These are phyloP conservation scores for Cacoxenus indagator DNA, from an alignment of 2,888 invertebrate genomes.

Conservation along the genomic window DNA sequence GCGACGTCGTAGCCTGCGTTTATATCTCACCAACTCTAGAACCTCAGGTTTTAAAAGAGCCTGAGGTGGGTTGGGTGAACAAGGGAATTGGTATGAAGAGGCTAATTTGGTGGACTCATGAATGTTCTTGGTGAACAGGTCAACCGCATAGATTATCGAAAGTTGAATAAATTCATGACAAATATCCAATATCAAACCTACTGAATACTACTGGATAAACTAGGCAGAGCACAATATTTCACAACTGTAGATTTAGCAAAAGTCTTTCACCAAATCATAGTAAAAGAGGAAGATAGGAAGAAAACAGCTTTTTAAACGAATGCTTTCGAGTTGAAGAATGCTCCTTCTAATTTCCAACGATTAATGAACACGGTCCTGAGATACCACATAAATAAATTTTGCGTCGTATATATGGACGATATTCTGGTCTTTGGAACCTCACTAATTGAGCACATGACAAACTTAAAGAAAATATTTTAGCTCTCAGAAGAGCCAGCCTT, in stretches of 20 bases:
- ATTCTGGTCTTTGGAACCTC: conserved; percentile 16
- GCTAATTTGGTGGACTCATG: too few species aligned
- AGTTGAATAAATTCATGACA: conserved; percentile 19
- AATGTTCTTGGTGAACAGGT: too few species aligned
- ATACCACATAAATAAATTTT: conserved; percentile 9
- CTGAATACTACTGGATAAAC: conserved; percentile 6
- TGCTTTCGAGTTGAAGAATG: conserved; percentile 20
- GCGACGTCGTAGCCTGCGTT: too few species aligned
- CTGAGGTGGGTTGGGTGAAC: too few species aligned
- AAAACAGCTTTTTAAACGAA: conserved; percentile 19
- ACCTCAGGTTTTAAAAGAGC: too few species aligned
- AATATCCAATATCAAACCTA: conserved; percentile 18
- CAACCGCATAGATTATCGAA: too few species aligned
- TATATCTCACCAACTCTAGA: too few species aligned
- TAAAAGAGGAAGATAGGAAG: conserved; percentile 3
- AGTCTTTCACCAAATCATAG: conserved; percentile 15
- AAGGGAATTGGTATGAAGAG: too few species aligned
- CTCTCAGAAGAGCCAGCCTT: conserved; percentile 16
- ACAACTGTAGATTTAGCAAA: conserved; percentile 10
- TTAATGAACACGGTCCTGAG: conserved; percentile 10
- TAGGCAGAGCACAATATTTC: conserved; percentile 17
- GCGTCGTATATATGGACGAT: conserved; percentile 21
- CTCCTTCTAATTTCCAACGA: conserved; percentile 12
- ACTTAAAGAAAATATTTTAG: conserved; percentile 4
- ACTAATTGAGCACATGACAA: conserved; percentile 10